A percentile compares a stretch with the other conserved stretches of the same genome.
These are phyloP conservation scores for Quadriops clusia DNA, from an alignment of 2,888 invertebrate genomes.

Conservation along the genomic window DNA sequence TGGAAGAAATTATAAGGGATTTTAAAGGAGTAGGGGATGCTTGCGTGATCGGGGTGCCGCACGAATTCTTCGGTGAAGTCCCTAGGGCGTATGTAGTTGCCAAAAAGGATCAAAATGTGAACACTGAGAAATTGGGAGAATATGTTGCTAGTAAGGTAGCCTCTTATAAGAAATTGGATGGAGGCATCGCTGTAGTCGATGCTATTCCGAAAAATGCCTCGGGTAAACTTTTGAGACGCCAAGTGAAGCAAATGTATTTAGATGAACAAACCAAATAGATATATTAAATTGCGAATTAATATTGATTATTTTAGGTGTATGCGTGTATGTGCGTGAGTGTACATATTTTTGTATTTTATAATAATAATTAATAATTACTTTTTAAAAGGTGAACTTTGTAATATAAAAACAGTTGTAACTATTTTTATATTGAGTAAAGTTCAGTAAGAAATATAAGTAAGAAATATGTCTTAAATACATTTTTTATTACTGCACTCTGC, in stretches of 20 bases:
- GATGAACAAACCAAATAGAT: conserved; percentile 34
- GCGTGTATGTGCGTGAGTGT: neutral
- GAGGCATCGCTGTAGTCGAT: conserved; percentile 54
- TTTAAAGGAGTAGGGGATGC: conserved; percentile 65
- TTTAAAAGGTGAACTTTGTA: too few relatives aligned
- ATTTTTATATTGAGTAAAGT: too few relatives aligned
- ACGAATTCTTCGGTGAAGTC: conserved; percentile 54
- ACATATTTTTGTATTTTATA: neutral
- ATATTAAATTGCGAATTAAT: neutral
- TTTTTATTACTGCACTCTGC: too few relatives aligned
- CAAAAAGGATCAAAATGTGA: conserved; percentile 33
- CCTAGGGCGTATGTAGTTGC: conserved; percentile 60
- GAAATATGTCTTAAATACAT: too few relatives aligned
- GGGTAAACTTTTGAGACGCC: conserved; percentile 63
- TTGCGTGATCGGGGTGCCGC: conserved; percentile 67
- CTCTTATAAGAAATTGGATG: conserved; percentile 57
- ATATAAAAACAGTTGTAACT: too few relatives aligned
- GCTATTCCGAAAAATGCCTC: conserved; percentile 63
- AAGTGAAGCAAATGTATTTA: conserved; percentile 32
- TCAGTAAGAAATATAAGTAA: too few relatives aligned
- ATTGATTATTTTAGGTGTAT: neutral
- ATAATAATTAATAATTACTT: neutral
- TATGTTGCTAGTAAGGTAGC: conserved; percentile 57
- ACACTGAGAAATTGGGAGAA: conserved; percentile 44
- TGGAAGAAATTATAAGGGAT: conserved; percentile 58